Base-by-base conservation (phyloP, 2,797 vertebrate genomes). In the Scarus forsteni region DNA sequence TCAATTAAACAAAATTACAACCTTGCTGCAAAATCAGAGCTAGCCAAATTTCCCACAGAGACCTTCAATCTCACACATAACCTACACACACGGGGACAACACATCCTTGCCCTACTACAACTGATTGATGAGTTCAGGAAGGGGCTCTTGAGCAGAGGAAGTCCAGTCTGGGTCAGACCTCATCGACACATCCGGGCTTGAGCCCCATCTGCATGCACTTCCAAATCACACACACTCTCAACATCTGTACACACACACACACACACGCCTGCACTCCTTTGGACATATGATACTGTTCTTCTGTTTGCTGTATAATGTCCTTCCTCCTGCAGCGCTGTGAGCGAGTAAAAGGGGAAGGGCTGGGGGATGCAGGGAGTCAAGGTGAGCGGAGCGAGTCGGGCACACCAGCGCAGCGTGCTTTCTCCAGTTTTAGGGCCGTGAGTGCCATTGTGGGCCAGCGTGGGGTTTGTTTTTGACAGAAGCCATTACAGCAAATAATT, bases 401-500 rank as follows among this genome's bases (percentile, higher is more conserved):
- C 59, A 54, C 34, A 2, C 49, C 52, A 67, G 53, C 79, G 53
- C 76, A 66, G 70, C 27, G 51, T 72, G 63, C 62, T 18, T 67
- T 34, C 66, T 16, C 42, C 79, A 67, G 34, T 84, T 83, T 86
- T 66, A 62, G 83, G 60, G 63, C 70, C 73, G 7, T 2, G 61
- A 36, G 66, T 82, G 73, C 73, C 79, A 78, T 42, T 57, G 78
- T 61, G 70, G 74, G 73, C 79, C 84, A 85, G 85, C 85, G 70
- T 86, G 88, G 73, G 77, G 79, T 80, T 39, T 79, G 76, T 77
- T 88, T 89, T 82, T 91, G 92, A 92, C 90, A 90, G 85, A 86
- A 88, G 86, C 91, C 85, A 94, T 94, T 94, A 93, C 83, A 65
- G 85, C 83, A 86, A 93, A 93, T 94, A 93, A 94, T 92, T 92